Percentiles rank a stretch among this genome's conserved stretches.
These are phyloP conservation scores for Physella acuta DNA, from an alignment of 1,140 invertebrate genomes.

Conservation along the genomic window DNA sequence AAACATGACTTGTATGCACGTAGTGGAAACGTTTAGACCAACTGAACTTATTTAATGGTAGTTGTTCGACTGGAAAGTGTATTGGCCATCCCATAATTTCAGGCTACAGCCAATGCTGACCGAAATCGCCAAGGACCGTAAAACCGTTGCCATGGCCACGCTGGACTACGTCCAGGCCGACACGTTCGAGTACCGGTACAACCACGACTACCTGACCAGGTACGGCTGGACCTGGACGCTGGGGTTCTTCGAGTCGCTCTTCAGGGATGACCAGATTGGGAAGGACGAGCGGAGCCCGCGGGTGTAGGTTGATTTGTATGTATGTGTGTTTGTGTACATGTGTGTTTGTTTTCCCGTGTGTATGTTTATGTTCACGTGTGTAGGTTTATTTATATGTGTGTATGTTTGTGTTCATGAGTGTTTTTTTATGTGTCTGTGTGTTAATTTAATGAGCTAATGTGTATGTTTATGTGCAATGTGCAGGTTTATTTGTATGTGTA, in stretches of 20 bases:
- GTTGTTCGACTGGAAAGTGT: neutral
- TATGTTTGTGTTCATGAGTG: conserved; percentile 8
- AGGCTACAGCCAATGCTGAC: conserved; percentile 87
- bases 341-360: too few species aligned
- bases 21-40: too few species aligned
- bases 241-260: conserved; percentile 49
- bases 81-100: too few species aligned
- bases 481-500: too few species aligned
- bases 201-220: conserved; percentile 31
- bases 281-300: conserved; percentile 6
- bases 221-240: conserved; percentile 52
- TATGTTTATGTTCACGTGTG: too few species aligned
- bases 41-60: too few species aligned
- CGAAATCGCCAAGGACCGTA: conserved; percentile 83
- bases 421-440: too few species aligned
- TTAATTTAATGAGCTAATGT: too few species aligned
- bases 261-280: conserved; percentile 35
- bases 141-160: conserved; percentile 63
- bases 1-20: too few species aligned
- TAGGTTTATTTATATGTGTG: too few species aligned
- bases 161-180: conserved; percentile 44
- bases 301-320: conserved; percentile 20
- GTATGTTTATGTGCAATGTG: too few species aligned
- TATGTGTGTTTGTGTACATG: neutral
- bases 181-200: conserved; percentile 39